Percentiles rank a stretch among this genome's conserved stretches.
Conservation (phyloP, 37 sponge, comb jelly and placozoan genomes). For the Spongilla lacustris region DNA sequence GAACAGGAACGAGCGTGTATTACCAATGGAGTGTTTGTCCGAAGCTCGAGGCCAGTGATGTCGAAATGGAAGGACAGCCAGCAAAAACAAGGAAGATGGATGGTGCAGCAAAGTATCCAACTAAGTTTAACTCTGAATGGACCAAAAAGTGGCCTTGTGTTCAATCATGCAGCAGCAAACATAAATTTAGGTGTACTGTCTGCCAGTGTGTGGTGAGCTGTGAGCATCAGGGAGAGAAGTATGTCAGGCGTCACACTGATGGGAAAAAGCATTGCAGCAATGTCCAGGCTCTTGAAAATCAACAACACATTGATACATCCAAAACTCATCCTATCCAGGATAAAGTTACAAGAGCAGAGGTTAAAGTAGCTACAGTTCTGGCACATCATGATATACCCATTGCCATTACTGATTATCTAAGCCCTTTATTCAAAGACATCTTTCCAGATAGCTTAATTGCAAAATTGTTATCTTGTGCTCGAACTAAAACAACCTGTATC, state of each 20-base stretch:
- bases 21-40: no score
- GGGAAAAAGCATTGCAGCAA: conserved; percentile 19
- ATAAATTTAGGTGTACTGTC: conserved; percentile 35
- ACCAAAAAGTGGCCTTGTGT: not conserved
- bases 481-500: conserved; percentile 78
- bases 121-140: conserved; percentile 28
- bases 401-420: conserved; percentile 37
- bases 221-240: conserved; percentile 55
- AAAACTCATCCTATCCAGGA: not conserved
- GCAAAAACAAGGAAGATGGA: conserved; percentile 20
- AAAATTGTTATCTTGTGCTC: conserved; percentile 34
- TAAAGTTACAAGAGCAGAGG: conserved; percentile 58
- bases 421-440: conserved; percentile 39
- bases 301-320: not conserved
- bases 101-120: conserved; percentile 30
- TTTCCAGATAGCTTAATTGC: conserved; percentile 47
- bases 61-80: not conserved
- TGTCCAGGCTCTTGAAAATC: conserved; percentile 22
- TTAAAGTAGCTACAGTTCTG: conserved; percentile 47
- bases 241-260: conserved; percentile 44
- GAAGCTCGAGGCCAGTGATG: conserved; percentile 2
- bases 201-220: conserved; percentile 33
- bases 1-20: no score
- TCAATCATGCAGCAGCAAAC: not conserved
- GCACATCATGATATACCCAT: conserved; percentile 47